These are phyloP conservation scores for Erebia ligea DNA, from an alignment of 2,888 invertebrate species.

Conservation along the genomic window DNA sequence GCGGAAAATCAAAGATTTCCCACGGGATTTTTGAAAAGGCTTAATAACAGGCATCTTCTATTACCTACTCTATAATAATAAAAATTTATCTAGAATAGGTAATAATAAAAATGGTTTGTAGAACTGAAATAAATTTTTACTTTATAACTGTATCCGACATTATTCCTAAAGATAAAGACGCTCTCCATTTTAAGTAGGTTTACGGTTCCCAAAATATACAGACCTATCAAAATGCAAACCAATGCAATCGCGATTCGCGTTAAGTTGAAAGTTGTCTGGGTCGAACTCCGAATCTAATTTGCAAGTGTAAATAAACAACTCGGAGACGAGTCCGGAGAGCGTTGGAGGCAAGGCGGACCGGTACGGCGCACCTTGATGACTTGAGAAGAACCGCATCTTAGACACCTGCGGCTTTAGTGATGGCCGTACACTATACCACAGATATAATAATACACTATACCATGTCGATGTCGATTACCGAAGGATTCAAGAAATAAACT, in stretches of 20 bases:
- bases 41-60: too few relatives aligned
- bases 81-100: too few relatives aligned
- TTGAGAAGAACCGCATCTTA: constrained; percentile 55
- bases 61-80: too few relatives aligned
- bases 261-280: constrained; percentile 19
- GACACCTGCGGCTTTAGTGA: constrained; percentile 61
- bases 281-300: constrained; percentile 50
- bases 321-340: not conserved
- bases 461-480: constrained; percentile 51
- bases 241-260: not conserved
- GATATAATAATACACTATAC: too few relatives aligned
- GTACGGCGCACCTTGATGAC: constrained; percentile 46
- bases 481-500: not conserved
- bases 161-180: too few relatives aligned
- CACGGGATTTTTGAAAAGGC: too few relatives aligned
- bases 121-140: too few relatives aligned
- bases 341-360: constrained; percentile 36
- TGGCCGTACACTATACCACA: constrained; percentile 25
- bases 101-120: too few relatives aligned
- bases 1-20: too few relatives aligned
- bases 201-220: constrained; percentile 1
- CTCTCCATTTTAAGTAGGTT: not conserved
- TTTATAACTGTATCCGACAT: too few relatives aligned
- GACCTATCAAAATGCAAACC: not conserved
- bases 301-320: constrained; percentile 74